A percentile compares a stretch with the other conserved stretches of the same genome.
Evolutionary conservation across 2,113 vertebrate genomes (phyloP).

Genomic region (Salvelinus sp.): DNA sequence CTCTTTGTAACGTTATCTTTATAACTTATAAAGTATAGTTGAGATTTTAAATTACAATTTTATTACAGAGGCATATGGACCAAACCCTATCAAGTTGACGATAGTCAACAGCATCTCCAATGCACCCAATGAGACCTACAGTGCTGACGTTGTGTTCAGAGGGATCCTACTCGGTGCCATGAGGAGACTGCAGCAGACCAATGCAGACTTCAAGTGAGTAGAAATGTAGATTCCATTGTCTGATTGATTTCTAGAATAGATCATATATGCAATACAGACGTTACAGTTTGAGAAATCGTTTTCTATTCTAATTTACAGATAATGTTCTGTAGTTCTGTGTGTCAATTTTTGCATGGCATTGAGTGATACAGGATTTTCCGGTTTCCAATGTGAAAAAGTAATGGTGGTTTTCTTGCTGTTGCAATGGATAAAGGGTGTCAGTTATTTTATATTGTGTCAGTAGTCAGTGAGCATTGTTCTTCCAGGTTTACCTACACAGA

Average conservation of each 20-base stretch:
- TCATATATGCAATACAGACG: too few species aligned
- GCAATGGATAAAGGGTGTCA: too few species aligned
- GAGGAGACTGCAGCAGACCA: conserved; percentile 30
- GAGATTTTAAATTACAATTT: neutral
- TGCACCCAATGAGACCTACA: conserved; percentile 11
- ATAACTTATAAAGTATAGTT: neutral
- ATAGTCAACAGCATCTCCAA: conserved; percentile 32
- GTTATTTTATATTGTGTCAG: too few species aligned
- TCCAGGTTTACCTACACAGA: conserved; percentile 11
- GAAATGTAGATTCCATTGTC: neutral
- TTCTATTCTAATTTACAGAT: too few species aligned
- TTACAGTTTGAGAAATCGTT: too few species aligned
- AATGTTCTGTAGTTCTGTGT: too few species aligned
- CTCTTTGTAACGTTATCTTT: neutral
- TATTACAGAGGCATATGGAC: neutral
- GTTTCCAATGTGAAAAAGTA: too few species aligned
- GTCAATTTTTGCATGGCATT: too few species aligned
- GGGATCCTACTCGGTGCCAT: conserved; percentile 58
- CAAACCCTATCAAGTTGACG: conserved; percentile 18
- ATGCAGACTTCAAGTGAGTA: conserved; percentile 43
- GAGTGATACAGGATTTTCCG: too few species aligned
- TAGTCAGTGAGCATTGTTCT: neutral
- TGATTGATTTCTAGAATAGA: neutral
- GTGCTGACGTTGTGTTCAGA: conserved; percentile 5
- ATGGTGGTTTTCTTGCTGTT: too few species aligned